Base-by-base conservation (phyloP, 1,140 invertebrate species). In the Hycleus phaleratus region DNA sequence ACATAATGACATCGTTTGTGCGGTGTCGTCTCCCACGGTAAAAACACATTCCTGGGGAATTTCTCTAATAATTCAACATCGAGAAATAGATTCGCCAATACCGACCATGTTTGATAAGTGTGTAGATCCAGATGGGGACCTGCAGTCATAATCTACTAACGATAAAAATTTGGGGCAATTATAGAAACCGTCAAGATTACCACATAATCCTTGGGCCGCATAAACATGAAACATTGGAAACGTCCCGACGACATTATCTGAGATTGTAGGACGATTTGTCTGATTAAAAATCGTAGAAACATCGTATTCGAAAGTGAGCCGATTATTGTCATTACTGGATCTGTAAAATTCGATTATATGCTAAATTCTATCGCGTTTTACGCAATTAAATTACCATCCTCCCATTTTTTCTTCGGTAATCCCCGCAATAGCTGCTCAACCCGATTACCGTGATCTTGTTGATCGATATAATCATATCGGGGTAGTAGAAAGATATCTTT, bases 331-430 rank as follows among this genome's bases (percentile, higher is more conserved):
- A 70, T 62, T 18, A 49, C 50, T 9, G 70, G 67, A 38, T 63
- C 70, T 71, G 49, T 50, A 63, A 64, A 43, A 24, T 47, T 50
- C 5, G 26, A 32, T 7, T 32, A 1, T 32, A 7, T 2, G 4
- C 44, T 32, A 45, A 54, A 42, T 26, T n/a, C n/a, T 32, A 24
- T 26, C 0, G 10, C 38, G n/a, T 49, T 18, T 26, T 40, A 11
- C 12, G 2, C 3, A 32, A 32, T 24, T 38, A 10, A 38, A 38
- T n/a, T 63, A 71, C 71, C 71, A 50, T 70, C 68, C 11, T 24
- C 53, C 71, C 71, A 73, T n/a, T 48, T 47, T 54, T 61, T 68
- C 46, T 56, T 68, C 3, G 71, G 66, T n/a, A 73, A 46, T 39
- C 58, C 56, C 58, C 64, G 63, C 7, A 72, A 48, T 46, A 73